A percentile compares a stretch with the other conserved stretches of the same genome.
Evolutionary conservation across 2,888 invertebrate genomes (phyloP).

Genomic region (Adelphocoris suturalis): DNA sequence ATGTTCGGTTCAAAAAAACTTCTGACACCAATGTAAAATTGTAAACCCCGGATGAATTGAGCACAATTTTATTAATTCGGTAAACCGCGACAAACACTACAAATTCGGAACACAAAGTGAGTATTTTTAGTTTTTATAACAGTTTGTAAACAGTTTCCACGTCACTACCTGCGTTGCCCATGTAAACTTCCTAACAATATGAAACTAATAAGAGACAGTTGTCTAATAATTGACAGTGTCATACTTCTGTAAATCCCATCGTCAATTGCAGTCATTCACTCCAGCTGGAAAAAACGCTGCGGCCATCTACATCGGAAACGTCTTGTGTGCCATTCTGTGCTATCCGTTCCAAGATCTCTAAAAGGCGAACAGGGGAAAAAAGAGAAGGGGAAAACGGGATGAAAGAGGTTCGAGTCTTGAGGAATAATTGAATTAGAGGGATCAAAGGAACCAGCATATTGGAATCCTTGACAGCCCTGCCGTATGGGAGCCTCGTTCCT

Average conservation of each 20-base stretch:
- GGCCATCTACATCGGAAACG: background rate
- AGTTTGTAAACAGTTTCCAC: too few species aligned
- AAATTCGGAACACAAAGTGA: too few species aligned
- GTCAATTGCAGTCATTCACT: background rate
- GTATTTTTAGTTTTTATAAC: too few species aligned
- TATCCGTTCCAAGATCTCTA: background rate
- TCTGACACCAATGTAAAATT: too few species aligned
- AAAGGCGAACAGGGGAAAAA: background rate
- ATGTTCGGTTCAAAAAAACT: too few species aligned
- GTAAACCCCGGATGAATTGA: too few species aligned
- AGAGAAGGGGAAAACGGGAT: background rate
- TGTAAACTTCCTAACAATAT: too few species aligned
- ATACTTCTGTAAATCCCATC: background rate
- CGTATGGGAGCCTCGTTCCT: conserved; percentile 8
- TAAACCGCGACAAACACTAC: too few species aligned
- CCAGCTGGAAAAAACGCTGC: background rate
- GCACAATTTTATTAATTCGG: too few species aligned
- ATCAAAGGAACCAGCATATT: conserved; percentile 24
- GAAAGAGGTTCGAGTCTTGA: conserved; percentile 25
- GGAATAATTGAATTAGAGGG: conserved; percentile 39
- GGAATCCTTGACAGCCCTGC: conserved; percentile 21
- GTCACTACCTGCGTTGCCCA: too few species aligned
- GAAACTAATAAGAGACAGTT: background rate
- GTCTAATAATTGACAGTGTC: background rate
- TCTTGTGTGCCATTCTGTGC: background rate